Conservation (phyloP, 2,797 vertebrate genomes). For the Ctenopoma kingsleyae region DNA sequence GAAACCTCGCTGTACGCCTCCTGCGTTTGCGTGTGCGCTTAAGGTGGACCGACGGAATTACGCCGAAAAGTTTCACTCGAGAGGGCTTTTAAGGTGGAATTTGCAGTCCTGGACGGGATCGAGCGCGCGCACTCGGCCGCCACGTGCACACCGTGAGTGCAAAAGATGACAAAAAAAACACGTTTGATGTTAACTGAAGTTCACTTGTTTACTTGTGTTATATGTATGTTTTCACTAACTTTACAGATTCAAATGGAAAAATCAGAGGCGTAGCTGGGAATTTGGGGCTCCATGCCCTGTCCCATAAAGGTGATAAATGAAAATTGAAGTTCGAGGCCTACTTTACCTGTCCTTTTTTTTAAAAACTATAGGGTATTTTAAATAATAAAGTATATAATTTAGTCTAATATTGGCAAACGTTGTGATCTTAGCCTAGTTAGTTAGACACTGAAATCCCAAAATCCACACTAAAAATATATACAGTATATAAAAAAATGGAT, state of each 20-base stretch:
- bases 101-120: constrained; percentile 48
- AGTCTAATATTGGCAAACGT: not conserved
- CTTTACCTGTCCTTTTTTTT: too few relatives aligned
- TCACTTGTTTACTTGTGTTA: too few relatives aligned
- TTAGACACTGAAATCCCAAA: not conserved
- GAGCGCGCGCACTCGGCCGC: constrained; percentile 49
- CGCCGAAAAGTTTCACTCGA: constrained; percentile 75
- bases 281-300: too few relatives aligned
- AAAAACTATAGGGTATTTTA: not conserved
- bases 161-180: constrained; percentile 7
- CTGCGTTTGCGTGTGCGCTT: constrained; percentile 88
- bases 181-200: not conserved
- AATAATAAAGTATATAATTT: not conserved
- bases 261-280: too few relatives aligned
- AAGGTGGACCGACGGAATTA: constrained; percentile 85
- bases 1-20: constrained; percentile 91
- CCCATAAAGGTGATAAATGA: too few relatives aligned
- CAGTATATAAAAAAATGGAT: too few relatives aligned
- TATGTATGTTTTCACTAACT: too few relatives aligned
- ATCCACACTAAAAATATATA: too few relatives aligned
- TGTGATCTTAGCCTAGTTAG: not conserved
- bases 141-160: constrained; percentile 34
- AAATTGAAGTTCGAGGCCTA: too few relatives aligned
- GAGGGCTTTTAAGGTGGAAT: constrained; percentile 83
- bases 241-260: not conserved